A percentile compares a stretch with the other conserved stretches of the same genome.
These are phyloP conservation scores for Rhabdomys pumilio DNA, from an alignment of 2,797 vertebrate genomes.

Conservation along the genomic window DNA sequence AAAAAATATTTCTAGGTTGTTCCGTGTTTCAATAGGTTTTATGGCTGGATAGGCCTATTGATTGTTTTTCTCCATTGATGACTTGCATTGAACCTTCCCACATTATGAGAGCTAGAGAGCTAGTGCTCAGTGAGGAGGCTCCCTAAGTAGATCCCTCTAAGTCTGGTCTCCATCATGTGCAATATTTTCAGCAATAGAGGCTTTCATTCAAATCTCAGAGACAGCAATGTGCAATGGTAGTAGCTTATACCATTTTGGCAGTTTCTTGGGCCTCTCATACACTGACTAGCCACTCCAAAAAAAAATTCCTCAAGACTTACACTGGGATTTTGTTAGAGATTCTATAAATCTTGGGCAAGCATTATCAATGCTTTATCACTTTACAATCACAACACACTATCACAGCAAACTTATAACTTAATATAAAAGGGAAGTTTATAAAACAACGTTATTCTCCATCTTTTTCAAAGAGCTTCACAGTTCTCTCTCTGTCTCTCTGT, in stretches of 20 bases:
- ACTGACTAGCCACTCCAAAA: neutral
- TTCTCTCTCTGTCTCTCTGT: neutral
- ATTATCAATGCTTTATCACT: neutral
- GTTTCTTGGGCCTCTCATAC: neutral
- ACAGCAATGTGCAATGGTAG: neutral
- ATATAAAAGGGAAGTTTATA: neutral
- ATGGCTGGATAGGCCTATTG: neutral
- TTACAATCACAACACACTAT: neutral
- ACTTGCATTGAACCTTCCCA: neutral
- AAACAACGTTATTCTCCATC: neutral
- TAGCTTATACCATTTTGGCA: neutral
- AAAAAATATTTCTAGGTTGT: neutral
- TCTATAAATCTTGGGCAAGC: neutral
- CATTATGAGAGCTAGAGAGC: neutral
- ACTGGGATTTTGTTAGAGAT: neutral
- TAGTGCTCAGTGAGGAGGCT: neutral
- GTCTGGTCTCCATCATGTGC: neutral
- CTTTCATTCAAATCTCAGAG: neutral
- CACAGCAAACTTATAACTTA: neutral
- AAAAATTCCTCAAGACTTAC: neutral
- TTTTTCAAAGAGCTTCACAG: neutral
- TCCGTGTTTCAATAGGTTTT: neutral
- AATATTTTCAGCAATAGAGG: neutral
- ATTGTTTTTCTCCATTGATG: neutral
- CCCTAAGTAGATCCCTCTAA: neutral